Conservation (phyloP, 2,797 vertebrate genomes). For the Acrossocheilus fasciatus region DNA sequence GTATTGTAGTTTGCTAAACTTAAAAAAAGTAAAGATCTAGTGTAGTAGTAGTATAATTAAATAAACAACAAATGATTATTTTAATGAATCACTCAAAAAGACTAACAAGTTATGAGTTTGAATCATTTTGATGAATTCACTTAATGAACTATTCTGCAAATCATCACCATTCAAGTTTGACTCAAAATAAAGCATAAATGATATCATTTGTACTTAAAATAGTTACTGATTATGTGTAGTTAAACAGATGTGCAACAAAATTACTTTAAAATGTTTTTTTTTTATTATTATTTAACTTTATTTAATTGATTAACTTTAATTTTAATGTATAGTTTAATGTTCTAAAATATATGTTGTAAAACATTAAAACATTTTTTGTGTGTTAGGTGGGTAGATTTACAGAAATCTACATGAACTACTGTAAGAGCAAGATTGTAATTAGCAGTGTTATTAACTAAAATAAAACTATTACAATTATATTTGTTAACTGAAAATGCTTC, state of each 20-base stretch:
- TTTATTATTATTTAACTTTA: not conserved
- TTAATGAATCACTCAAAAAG: not conserved
- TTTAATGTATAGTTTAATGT: not conserved
- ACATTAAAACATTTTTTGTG: too few relatives aligned
- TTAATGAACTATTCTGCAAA: not conserved
- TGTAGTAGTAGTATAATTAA: not conserved
- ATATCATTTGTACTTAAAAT: not conserved
- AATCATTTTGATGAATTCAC: not conserved
- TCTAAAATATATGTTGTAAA: not conserved
- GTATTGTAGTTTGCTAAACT: not conserved
- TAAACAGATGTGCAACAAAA: not conserved
- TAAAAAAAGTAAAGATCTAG: not conserved
- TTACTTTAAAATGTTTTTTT: not conserved
- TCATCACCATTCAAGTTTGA: not conserved
- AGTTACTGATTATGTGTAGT: not conserved
- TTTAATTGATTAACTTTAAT: too few relatives aligned
- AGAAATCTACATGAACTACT: not conserved
- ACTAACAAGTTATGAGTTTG: not conserved
- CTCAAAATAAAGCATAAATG: not conserved
- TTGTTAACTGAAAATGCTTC: not conserved
- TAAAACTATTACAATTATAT: too few relatives aligned
- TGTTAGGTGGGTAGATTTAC: not conserved
- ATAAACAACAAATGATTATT: not conserved
- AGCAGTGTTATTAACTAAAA: not conserved
- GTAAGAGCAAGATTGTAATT: not conserved